phyloP scores from a whole-genome alignment of 2,888 invertebrate genomes.

The Copidosoma aretas region DNA sequence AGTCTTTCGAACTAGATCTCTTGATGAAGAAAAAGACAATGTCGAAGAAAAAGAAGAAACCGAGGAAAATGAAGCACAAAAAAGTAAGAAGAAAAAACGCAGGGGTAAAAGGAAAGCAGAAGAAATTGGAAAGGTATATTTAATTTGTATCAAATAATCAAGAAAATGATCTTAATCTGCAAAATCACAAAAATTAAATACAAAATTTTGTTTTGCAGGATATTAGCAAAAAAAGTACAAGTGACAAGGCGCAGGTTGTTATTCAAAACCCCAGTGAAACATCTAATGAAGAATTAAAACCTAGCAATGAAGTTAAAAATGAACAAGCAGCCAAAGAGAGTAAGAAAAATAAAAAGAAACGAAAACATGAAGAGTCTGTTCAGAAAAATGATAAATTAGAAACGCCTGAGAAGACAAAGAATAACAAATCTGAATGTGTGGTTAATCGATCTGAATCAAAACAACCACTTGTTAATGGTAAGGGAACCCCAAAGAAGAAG shows the following conservation, averaged over 20 bases:
- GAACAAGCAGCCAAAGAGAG: background rate
- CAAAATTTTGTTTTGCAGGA: too few species aligned
- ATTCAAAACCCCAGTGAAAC: slow-evolving; percentile 35
- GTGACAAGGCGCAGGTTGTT: slow-evolving; percentile 14
- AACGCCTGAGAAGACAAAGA: slow-evolving; percentile 12
- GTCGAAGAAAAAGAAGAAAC: slow-evolving; percentile 26
- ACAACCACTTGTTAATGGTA: slow-evolving; percentile 34
- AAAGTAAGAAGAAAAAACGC: slow-evolving; percentile 46
- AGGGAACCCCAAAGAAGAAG: slow-evolving; percentile 10
- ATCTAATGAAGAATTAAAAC: too few species aligned
- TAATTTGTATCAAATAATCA: slow-evolving; percentile 38
- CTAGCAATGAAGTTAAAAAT: background rate
- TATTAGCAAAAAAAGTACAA: background rate
- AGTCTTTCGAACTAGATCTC: slow-evolving; percentile 27
- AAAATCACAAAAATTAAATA: background rate
- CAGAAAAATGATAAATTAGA: slow-evolving; percentile 10
- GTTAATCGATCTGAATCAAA: background rate
- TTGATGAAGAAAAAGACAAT: slow-evolving; percentile 33
- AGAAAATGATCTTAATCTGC: slow-evolving; percentile 21
- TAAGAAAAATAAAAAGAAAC: slow-evolving; percentile 24
- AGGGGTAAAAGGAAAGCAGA: slow-evolving; percentile 48
- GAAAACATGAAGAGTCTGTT: slow-evolving; percentile 28
- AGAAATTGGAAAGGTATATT: slow-evolving; percentile 36
- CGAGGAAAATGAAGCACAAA: slow-evolving; percentile 32
- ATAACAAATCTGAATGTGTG: background rate